Evolutionary conservation across 1,140 invertebrate species (phyloP), one percentile per base, ranked within the genome.

Genomic region (Heliconius melpomene): DNA sequence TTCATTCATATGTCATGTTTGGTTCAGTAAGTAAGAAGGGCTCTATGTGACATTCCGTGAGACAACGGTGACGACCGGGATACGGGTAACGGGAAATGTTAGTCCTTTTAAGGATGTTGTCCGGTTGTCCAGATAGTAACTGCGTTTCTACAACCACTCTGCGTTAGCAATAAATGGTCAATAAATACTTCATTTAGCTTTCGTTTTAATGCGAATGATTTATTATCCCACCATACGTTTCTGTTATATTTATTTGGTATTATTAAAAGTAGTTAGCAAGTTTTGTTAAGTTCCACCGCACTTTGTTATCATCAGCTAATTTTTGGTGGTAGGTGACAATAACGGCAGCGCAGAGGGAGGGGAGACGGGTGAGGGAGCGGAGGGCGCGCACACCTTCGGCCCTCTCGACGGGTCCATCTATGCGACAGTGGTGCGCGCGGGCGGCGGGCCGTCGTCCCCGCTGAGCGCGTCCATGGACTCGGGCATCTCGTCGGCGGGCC

Each of bases 371-470:
- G 95, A 95, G 82, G 94, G 95, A 50, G 94, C 92, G 88, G 91
- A 94, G 93, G 92, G 88, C 18, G 90, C 89, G 70, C 96, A 98
- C 91, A 97, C 97, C 20, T 96, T 97, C 88, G 97, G 97, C 54
- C 97, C 98, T 36, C 95, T 98, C 83, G 98, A 98, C 96, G 98
- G 98, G 81, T 98, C 97, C 89, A 96, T 98, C 83, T 98, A 98
- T 95, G 98, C 98, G 72, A 97, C 96, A 13, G 97, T 98, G 80
- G 95, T 96, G 74, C 91, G 94, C 79, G 95, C 89, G 80, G 91
- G 93, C 80, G 94, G 94, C 84, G 94, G 95, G 74, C 95, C 96
- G 60, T 95, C 96, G 79, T 96, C 97, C 79, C 96, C 97, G 82
- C 95, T 97, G 93, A 97, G 97, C 83, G 96, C 97, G 87, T 98